Evolutionary conservation across 1,140 invertebrate genomes (phyloP).

Genomic region (Neodiprion virginianus): DNA sequence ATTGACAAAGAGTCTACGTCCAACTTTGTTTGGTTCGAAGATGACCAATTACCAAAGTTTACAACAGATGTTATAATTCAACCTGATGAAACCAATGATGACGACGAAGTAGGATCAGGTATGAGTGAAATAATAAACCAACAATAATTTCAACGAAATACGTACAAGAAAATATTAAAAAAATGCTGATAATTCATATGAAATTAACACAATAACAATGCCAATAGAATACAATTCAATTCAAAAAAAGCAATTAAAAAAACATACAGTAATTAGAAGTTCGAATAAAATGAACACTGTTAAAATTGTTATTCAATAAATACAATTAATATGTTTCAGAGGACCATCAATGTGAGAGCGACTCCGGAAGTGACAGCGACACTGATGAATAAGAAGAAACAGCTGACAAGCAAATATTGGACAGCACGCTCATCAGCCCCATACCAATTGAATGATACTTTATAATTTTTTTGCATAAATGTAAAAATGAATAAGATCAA

Average conservation of each 20-base stretch:
- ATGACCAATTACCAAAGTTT: constrained; percentile 22
- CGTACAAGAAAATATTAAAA: not conserved
- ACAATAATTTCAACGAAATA: not conserved
- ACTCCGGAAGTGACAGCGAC: not conserved
- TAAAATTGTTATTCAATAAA: no score
- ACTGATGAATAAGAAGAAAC: not conserved
- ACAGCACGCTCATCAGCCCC: not conserved
- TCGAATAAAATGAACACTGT: no score
- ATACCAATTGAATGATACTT: no score
- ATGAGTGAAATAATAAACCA: not conserved
- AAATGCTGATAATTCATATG: no score
- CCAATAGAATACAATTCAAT: no score
- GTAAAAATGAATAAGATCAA: no score
- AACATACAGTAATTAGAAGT: no score
- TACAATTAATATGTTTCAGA: not conserved
- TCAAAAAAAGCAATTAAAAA: no score
- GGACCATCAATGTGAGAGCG: not conserved
- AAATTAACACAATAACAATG: no score
- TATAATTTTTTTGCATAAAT: no score
- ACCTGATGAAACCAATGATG: constrained; percentile 17
- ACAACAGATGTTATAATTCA: constrained; percentile 25
- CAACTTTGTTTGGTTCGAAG: constrained; percentile 33
- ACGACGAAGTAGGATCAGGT: not conserved
- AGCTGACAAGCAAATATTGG: not conserved
- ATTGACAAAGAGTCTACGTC: constrained; percentile 15